phyloP scores from a whole-genome alignment of 1,140 invertebrate species.

The Octopus sinensis region DNA sequence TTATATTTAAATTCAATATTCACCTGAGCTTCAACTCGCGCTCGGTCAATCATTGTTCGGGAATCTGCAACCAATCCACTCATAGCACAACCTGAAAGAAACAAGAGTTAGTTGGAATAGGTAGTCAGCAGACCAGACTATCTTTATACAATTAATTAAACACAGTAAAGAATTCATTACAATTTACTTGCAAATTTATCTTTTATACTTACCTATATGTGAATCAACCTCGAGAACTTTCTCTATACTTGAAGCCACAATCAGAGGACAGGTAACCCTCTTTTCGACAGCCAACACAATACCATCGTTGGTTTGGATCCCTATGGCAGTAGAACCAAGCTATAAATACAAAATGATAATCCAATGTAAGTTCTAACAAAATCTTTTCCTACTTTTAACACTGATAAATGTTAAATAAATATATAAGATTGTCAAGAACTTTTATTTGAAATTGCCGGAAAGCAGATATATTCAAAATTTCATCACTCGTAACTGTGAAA shows the following conservation, averaged over 20 bases:
- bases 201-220: slow-evolving; percentile 73
- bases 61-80: slow-evolving; percentile 98
- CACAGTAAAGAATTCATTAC: no score
- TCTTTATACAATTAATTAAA: background rate
- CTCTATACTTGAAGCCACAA: slow-evolving; percentile 94
- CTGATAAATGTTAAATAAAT: no score
- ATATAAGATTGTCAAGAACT: no score
- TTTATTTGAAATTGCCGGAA: no score
- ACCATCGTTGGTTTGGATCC: slow-evolving; percentile 89
- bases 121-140: background rate
- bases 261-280: slow-evolving; percentile 91
- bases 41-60: slow-evolving; percentile 88
- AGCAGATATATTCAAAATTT: no score
- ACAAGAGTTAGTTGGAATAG: background rate
- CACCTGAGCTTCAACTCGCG: slow-evolving; percentile 83
- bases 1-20: background rate
- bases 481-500: no score
- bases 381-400: no score
- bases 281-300: slow-evolving; percentile 97
- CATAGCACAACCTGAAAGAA: slow-evolving; percentile 78
- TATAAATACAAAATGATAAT: slow-evolving; percentile 32
- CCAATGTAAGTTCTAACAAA: no score
- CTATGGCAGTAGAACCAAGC: slow-evolving; percentile 97
- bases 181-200: no score
- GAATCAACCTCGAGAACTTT: slow-evolving; percentile 93